Base-by-base conservation (phyloP, 2,113 vertebrate species). In the Buteo buteo region DNA sequence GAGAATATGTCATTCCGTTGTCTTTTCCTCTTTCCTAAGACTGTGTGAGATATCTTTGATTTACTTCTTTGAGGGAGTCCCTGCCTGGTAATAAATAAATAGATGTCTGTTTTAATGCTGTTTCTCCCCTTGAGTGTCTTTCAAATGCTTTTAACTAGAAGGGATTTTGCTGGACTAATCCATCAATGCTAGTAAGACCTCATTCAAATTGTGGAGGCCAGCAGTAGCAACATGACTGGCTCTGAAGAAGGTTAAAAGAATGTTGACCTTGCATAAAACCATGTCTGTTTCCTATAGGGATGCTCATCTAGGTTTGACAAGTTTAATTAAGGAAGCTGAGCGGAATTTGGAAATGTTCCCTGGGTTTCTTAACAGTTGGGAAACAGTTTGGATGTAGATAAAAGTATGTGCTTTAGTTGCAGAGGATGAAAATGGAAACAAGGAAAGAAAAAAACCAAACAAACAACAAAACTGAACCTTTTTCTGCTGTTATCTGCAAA, bases 111-210 rank as follows among this genome's bases (percentile, higher is more conserved):
- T 91, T 62, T 79, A 86, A 87, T 93, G 49, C 11, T 88, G 1
- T 94, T 96, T 95, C 77, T 78, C 65, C 84, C 82, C 71, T 88
- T 82, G 87, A 52, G 87, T 94, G 82, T 93, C 61, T 88, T 96
- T 95, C 57, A 95, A 34, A 76, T 85, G 81, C 70, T 93, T 95
- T 96, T 93, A 91, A 93, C 50, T 71, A 76, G 69, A 64, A 67
- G 40, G 58, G 20, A 71, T 84, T 95, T 96, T 90, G 15, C 34
- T 88, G 77, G 86, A 87, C 29, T 52, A 62, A 94, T 95, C 38
- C 65, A 93, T 82, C 86, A 93, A 24, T 58, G 61, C 54, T 87
- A 44, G 20, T 58, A 55, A 67, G 88, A 52, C 61, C 22, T 67
- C 3, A 0, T 71, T 93, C 57, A 73, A 57, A 66, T 42, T 55